Conservation (phyloP, 2,113 vertebrate genomes). For the Vidua macroura region DNA sequence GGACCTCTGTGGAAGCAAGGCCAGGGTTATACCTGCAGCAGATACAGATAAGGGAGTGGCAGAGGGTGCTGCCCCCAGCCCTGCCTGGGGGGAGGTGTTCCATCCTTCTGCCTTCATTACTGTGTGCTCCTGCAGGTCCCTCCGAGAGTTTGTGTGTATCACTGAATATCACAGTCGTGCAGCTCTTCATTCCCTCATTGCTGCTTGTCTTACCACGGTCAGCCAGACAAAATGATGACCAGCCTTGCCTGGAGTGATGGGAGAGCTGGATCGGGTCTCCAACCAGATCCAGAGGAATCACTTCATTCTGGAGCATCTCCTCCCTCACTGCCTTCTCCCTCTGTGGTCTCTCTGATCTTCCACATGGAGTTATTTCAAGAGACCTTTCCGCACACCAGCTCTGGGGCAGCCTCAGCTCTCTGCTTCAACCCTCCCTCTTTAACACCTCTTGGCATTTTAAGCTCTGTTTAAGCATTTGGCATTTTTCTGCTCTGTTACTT, state of each 20-base stretch:
- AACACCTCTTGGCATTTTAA: neutral
- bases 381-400: neutral
- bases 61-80: neutral
- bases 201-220: neutral
- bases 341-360: neutral
- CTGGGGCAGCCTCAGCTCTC: neutral
- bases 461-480: neutral
- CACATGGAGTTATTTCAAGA: neutral
- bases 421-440: neutral
- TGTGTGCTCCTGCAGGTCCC: neutral
- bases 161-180: neutral
- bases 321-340: neutral
- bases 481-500: neutral
- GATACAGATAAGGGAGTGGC: neutral
- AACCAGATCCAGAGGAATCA: neutral
- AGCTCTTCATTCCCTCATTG: neutral
- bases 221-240: neutral
- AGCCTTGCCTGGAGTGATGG: neutral
- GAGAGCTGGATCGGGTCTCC: neutral
- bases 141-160: neutral
- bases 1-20: neutral
- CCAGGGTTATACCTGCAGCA: neutral
- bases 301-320: neutral
- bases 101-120: neutral
- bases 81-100: accelerated